Base-by-base conservation (phyloP, 2,113 vertebrate genomes). In the Reinhardtius hippoglossoides region DNA sequence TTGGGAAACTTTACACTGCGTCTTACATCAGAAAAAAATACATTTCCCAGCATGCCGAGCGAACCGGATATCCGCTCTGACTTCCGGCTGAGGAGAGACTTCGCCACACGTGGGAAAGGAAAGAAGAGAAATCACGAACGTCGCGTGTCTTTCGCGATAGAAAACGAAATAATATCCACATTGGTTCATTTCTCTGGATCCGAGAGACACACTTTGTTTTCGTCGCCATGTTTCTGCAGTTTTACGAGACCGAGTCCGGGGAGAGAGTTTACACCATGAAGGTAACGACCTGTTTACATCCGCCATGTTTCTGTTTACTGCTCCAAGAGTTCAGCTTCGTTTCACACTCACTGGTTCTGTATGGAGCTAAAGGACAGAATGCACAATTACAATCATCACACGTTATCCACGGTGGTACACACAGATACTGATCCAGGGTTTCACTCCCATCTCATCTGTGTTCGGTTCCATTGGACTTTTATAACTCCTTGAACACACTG, bases 261-360 rank as follows among this genome's bases (percentile, higher is more conserved):
- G 95, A 96, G 1, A 88, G 97, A 71, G 92, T 97, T 4, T 97
- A 97, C 71, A 97, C 96, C 2, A 88, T 97, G 64, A 96, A 96
- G 95, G 97, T 97, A 81, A 59, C 15, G 13, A 16, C 9, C 1
- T 76, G 74, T 79, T 81, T 74, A 74, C 63, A 2, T 70, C 0
- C 2, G 13, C 21, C 1, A 3, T 1, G 18, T 0, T 12, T 10
- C 14, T 52, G 16, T 52, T 55, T 3, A 23, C n/a, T 52, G 6
- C 18, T 20, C 35, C 35, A 9, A 8, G 9, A 8, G 9, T 9
- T 4, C 35, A 9, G 9, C 35, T 8, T 7, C 1, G 7, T 7
- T 31, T 37, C 35, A 37, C 9, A 37, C 35, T 37, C 35, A 9
- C 9, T 2, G 31, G 31, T 31, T 31, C 31, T 31, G 7, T 31